Evolutionary conservation across 2,888 invertebrate species (phyloP).

Genomic region (Danaus chrysippus): DNA sequence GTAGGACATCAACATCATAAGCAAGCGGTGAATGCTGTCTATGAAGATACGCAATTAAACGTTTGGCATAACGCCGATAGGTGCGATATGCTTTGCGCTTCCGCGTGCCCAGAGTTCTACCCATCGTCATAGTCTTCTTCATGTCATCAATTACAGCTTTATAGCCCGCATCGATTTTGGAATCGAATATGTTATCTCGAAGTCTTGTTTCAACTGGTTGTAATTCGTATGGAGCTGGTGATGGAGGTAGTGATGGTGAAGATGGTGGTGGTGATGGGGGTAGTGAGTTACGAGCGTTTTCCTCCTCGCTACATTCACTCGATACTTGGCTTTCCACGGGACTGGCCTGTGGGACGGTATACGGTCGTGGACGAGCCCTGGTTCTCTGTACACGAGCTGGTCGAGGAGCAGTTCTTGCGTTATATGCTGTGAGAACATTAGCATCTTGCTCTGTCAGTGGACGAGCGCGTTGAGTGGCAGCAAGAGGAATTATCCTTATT

Average conservation of each 20-base stretch:
- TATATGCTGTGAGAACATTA: constrained; percentile 73
- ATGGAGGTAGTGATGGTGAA: constrained; percentile 67
- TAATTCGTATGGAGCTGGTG: constrained; percentile 68
- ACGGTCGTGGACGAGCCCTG: constrained; percentile 60
- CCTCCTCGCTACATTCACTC: constrained; percentile 74
- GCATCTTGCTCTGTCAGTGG: constrained; percentile 75
- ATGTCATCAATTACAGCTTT: constrained; percentile 77
- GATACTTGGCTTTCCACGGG: constrained; percentile 60
- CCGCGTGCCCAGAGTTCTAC: constrained; percentile 64
- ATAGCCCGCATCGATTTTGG: constrained; percentile 76
- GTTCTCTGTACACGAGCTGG: constrained; percentile 62
- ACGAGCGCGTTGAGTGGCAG: constrained; percentile 67
- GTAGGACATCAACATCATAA: constrained; percentile 71
- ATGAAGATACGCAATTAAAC: constrained; percentile 69
- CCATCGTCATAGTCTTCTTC: constrained; percentile 77
- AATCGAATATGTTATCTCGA: constrained; percentile 68
- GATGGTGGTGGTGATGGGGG: constrained; percentile 71
- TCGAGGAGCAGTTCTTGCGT: constrained; percentile 71
- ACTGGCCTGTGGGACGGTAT: constrained; percentile 56
- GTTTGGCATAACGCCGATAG: constrained; percentile 71
- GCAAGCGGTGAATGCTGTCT: constrained; percentile 74
- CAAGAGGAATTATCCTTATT: constrained; percentile 71
- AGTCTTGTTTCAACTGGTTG: constrained; percentile 70
- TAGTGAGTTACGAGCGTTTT: constrained; percentile 59
- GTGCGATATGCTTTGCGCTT: constrained; percentile 74